Evolutionary conservation across 1,140 invertebrate genomes (phyloP).

Genomic region (Cephus cinctus): DNA sequence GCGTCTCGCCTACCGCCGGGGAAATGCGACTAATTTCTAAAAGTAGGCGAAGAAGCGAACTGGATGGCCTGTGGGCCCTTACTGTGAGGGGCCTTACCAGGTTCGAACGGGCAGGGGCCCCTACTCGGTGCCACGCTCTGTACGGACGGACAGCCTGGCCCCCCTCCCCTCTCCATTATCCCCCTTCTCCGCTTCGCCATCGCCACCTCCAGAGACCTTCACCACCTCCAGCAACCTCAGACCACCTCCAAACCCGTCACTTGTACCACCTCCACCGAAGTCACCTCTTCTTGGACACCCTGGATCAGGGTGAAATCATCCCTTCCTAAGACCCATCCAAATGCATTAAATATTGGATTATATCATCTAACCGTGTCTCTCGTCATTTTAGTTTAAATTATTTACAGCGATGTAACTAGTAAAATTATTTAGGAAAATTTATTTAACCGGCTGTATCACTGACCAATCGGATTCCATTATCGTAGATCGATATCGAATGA

Average conservation of each 20-base stretch:
- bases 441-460: too few relatives aligned
- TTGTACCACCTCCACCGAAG: neutral
- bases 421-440: too few relatives aligned
- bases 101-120: slow-evolving; percentile 30
- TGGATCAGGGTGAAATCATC: too few relatives aligned
- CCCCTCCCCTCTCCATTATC: neutral
- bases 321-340: too few relatives aligned
- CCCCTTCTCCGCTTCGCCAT: slow-evolving; percentile 21
- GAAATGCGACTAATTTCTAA: slow-evolving; percentile 46
- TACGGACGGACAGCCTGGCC: slow-evolving; percentile 16
- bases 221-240: neutral
- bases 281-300: too few relatives aligned
- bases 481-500: too few relatives aligned
- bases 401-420: too few relatives aligned
- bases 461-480: too few relatives aligned
- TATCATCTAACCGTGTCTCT: too few relatives aligned
- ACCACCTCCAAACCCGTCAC: neutral
- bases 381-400: too few relatives aligned
- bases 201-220: slow-evolving; percentile 6
- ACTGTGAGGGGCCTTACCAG: slow-evolving; percentile 46
- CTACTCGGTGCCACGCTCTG: slow-evolving; percentile 19
- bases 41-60: slow-evolving; percentile 48
- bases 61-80: slow-evolving; percentile 50
- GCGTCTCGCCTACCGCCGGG: slow-evolving; percentile 30
- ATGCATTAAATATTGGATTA: too few relatives aligned